These are phyloP conservation scores for Sphenodon punctatus DNA, from an alignment of 2,797 vertebrate genomes.

Conservation along the genomic window DNA sequence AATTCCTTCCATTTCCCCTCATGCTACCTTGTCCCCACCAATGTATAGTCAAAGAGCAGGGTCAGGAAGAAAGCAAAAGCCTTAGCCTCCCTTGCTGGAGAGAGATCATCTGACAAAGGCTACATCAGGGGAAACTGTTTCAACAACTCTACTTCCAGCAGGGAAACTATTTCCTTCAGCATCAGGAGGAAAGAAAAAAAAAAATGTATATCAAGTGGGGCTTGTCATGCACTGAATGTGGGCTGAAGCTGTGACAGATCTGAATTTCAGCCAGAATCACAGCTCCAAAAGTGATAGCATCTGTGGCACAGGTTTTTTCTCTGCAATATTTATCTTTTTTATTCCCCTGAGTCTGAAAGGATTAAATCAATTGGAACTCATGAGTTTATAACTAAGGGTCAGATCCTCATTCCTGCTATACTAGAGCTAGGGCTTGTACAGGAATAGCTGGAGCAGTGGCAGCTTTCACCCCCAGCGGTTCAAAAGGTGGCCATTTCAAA, in stretches of 20 bases:
- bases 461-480: too few species aligned
- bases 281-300: accelerated
- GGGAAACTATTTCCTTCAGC: constrained; percentile 37
- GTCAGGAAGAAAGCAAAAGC: background rate
- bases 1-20: background rate
- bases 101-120: constrained; percentile 21
- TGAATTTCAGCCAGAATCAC: background rate
- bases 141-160: constrained; percentile 40
- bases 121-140: constrained; percentile 20
- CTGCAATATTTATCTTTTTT: background rate
- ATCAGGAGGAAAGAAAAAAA: background rate
- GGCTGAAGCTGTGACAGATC: background rate
- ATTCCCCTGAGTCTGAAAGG: background rate
- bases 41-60: background rate
- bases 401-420: background rate
- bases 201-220: background rate
- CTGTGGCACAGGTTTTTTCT: accelerated
- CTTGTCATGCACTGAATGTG: background rate
- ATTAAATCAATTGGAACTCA: background rate
- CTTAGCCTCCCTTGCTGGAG: constrained; percentile 5
- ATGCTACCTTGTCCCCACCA: background rate
- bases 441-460: too few species aligned
- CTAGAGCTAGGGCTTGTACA: too few species aligned
- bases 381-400: background rate
- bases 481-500: too few species aligned